These are phyloP conservation scores for Hemiscyllium ocellatum DNA, from an alignment of 2,113 vertebrate genomes.

Conservation along the genomic window DNA sequence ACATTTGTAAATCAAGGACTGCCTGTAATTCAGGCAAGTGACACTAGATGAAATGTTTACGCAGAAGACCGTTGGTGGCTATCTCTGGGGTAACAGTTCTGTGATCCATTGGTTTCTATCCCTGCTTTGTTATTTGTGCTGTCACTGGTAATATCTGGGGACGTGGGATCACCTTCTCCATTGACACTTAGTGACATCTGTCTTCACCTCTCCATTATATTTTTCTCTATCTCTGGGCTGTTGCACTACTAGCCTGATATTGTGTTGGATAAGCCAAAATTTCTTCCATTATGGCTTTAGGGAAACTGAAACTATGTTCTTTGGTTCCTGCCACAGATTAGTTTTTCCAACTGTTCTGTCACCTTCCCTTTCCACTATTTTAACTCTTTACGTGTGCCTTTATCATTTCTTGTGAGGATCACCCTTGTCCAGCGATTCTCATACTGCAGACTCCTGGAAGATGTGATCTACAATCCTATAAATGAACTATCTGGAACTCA, in stretches of 20 bases:
- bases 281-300: neutral
- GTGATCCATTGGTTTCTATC: no score
- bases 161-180: neutral
- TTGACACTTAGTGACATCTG: neutral
- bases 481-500: neutral
- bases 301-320: neutral
- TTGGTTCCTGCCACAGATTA: neutral
- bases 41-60: no score
- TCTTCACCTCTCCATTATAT: neutral
- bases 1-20: no score
- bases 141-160: no score
- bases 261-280: neutral
- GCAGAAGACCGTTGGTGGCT: no score
- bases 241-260: neutral
- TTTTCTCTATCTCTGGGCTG: neutral
- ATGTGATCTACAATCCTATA: neutral
- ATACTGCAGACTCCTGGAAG: neutral
- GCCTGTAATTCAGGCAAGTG: no score
- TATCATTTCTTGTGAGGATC: neutral
- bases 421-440: neutral
- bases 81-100: no score
- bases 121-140: no score
- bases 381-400: neutral
- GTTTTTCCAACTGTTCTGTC: neutral
- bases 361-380: neutral